Base-by-base conservation (phyloP, 2,113 vertebrate genomes). In the Rhinolophus sinicus region DNA sequence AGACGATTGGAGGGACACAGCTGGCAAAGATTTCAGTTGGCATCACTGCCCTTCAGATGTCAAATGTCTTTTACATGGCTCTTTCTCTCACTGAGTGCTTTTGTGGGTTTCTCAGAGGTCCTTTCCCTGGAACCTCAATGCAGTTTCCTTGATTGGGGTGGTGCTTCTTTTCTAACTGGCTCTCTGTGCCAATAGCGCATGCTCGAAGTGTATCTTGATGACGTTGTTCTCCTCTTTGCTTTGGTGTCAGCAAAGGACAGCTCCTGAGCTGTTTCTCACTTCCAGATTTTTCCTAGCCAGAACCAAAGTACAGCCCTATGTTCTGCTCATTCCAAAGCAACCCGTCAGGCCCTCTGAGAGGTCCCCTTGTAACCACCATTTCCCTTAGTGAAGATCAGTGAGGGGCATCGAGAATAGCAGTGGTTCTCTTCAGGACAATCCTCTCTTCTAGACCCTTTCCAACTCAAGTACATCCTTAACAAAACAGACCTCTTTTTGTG, bases 301-400 rank as follows among this genome's bases (percentile, higher is more conserved):
- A 64, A 26, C 19, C 35, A 14, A 84, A 54, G 35, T 35, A 19
- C 58, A 47, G 18, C 6, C 10, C 12, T 40, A 24, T 62, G 13
- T 52, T 83, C 24, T 64, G 16, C 52, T 62, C 44, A 44, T 28
- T 44, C 14, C 30, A 47, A 4, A 40, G 52, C 9, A 52, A 13
- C 5, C 12, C 18, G 3, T 7, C n/a, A 69, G 33, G 7, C 19
- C 14, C 22, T 40, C 26, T 21, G 13, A 21, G 22, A 56, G 3
- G 0, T 6, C 9, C 21, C 3, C 11, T n/a, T 30, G 22, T 6
- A 35, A 30, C 7, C 12, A 11, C 13, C 13, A 22, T 7, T 26
- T 84, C 11, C 14, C 2, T 70, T 72, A 33, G 33, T 4, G 35
- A 22, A 73, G 12, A 22, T 87, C 24, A 22, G 11, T 21, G n/a